These are phyloP conservation scores for Salarias fasciatus DNA, from an alignment of 2,797 vertebrate genomes.

Conservation along the genomic window DNA sequence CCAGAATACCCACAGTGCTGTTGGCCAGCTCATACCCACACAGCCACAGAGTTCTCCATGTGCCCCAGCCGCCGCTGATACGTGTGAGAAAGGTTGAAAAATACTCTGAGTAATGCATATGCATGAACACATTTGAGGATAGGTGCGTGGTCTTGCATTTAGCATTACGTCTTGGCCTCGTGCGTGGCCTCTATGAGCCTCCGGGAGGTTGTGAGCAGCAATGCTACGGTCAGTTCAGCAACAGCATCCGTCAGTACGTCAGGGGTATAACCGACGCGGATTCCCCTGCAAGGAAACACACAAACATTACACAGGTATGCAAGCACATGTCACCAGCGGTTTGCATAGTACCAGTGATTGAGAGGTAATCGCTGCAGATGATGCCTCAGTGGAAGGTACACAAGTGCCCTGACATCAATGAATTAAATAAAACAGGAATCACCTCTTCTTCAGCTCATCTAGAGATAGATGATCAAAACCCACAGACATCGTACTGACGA, in stretches of 20 bases:
- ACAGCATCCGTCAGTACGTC: conserved; percentile 82
- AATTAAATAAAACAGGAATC: conserved; percentile 4
- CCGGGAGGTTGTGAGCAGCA: conserved; percentile 86
- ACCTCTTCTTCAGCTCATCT: conserved; percentile 82
- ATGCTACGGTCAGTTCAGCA: conserved; percentile 82
- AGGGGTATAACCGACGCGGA: conserved; percentile 84
- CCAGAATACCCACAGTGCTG: conserved; percentile 88
- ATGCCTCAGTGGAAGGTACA: background rate
- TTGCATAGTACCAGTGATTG: background rate
- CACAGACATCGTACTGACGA: conserved; percentile 82
- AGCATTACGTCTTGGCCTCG: conserved; percentile 79
- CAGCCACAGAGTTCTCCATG: conserved; percentile 85
- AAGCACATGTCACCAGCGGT: background rate
- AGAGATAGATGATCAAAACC: conserved; percentile 78
- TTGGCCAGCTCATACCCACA: conserved; percentile 82
- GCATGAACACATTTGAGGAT: too few relatives aligned
- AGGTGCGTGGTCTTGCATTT: too few relatives aligned
- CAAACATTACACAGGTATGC: background rate
- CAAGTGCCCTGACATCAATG: too few relatives aligned
- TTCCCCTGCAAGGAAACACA: conserved; percentile 72
- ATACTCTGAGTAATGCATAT: too few relatives aligned
- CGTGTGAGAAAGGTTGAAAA: background rate
- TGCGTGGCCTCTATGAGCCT: conserved; percentile 84
- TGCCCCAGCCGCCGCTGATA: conserved; percentile 85
- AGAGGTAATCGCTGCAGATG: background rate